These are phyloP conservation scores for Manduca sexta DNA, from an alignment of 1,140 invertebrate species.

Conservation along the genomic window DNA sequence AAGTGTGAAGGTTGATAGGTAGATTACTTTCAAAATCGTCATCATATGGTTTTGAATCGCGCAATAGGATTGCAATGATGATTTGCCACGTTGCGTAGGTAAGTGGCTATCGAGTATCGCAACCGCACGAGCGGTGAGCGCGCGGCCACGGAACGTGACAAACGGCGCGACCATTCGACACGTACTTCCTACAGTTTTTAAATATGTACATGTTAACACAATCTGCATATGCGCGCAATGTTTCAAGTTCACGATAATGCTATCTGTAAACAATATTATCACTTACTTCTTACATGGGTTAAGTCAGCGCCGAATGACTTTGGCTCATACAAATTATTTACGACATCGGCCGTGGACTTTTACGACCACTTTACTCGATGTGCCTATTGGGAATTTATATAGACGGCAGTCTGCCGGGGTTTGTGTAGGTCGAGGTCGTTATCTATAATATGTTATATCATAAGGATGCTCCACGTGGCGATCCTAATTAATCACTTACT, in stretches of 20 bases:
- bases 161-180: slow-evolving; percentile 18
- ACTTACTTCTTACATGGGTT: slow-evolving; percentile 9
- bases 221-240: slow-evolving; percentile 28
- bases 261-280: slow-evolving; percentile 25
- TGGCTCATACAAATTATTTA: slow-evolving; percentile 17
- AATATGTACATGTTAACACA: slow-evolving; percentile 32
- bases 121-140: not conserved
- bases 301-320: slow-evolving; percentile 14
- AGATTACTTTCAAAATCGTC: too few relatives aligned
- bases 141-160: slow-evolving; percentile 7
- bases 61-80: too few relatives aligned
- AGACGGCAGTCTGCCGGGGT: slow-evolving; percentile 1
- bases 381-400: slow-evolving; percentile 12
- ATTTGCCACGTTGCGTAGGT: slow-evolving; percentile 2
- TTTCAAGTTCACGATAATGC: slow-evolving; percentile 54
- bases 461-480: not conserved
- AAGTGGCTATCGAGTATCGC: not conserved
- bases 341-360: slow-evolving; percentile 14
- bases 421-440: slow-evolving; percentile 1
- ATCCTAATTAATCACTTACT: not conserved
- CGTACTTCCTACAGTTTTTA: slow-evolving; percentile 44
- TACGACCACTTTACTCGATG: slow-evolving; percentile 18
- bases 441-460: slow-evolving; percentile 3
- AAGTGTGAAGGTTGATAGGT: too few relatives aligned
- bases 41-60: too few relatives aligned